Evolutionary conservation across 2,797 vertebrate genomes (phyloP).

Genomic region (Sebastes minor): DNA sequence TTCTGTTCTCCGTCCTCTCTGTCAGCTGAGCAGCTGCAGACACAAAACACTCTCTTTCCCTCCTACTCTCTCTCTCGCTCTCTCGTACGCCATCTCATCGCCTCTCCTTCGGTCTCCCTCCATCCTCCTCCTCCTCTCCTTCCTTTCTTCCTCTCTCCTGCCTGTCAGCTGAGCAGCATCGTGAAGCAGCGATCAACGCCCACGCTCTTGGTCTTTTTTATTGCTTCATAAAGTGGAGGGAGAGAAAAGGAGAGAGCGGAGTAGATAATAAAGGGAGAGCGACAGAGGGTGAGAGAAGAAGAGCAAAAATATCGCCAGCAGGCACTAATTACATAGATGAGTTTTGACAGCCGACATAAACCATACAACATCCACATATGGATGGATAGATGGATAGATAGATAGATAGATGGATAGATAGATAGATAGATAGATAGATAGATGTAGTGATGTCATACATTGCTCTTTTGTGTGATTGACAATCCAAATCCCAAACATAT

Average conservation of each 20-base stretch:
- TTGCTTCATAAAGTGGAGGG: conserved; percentile 32
- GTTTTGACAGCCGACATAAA: conserved; percentile 43
- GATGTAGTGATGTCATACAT: neutral
- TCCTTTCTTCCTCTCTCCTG: conserved; percentile 41
- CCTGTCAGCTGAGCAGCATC: conserved; percentile 60
- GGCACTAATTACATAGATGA: conserved; percentile 47
- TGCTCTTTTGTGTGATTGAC: neutral
- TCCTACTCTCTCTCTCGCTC: conserved; percentile 1
- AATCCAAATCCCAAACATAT: neutral
- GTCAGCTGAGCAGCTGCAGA: conserved; percentile 64
- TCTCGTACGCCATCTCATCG: neutral
- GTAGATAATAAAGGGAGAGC: conserved; percentile 22
- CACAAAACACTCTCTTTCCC: conserved; percentile 40
- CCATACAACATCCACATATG: neutral
- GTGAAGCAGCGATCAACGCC: conserved; percentile 53
- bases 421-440: neutral
- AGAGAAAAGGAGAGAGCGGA: neutral
- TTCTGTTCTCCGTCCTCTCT: conserved; percentile 40
- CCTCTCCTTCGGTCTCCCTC: conserved; percentile 20
- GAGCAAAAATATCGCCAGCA: conserved; percentile 36
- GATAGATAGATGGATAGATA: neutral
- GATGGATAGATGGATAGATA: neutral
- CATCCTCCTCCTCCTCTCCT: neutral
- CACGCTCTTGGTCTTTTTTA: conserved; percentile 40
- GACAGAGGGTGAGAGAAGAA: conserved; percentile 21